Conservation (phyloP, 2,113 vertebrate species). For the Glareola pratincola region DNA sequence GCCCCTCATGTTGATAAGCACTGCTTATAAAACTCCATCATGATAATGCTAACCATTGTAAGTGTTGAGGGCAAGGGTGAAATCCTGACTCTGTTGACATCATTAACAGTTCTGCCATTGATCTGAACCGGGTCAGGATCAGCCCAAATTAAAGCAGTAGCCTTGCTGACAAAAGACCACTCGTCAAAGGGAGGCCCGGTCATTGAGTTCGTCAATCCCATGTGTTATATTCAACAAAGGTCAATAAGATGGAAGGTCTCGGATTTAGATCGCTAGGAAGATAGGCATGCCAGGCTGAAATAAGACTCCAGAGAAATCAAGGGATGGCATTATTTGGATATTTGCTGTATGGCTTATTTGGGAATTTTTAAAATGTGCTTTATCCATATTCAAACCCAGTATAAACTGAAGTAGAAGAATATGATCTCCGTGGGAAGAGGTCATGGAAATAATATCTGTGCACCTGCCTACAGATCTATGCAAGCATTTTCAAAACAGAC, state of each 20-base stretch:
- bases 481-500: constrained; percentile 31
- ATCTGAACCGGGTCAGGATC: neutral
- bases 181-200: neutral
- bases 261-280: neutral
- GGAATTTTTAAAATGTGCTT: neutral
- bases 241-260: neutral
- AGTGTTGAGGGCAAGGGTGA: neutral
- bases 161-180: neutral
- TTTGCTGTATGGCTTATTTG: neutral
- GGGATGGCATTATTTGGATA: constrained; percentile 5
- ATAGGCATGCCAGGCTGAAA: constrained; percentile 1
- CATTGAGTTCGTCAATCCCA: neutral
- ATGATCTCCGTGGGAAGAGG: constrained; percentile 55
- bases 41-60: neutral
- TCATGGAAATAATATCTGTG: constrained; percentile 40
- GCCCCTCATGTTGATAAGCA: neutral
- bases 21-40: neutral
- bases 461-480: constrained; percentile 41
- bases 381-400: constrained; percentile 5
- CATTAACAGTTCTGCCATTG: neutral
- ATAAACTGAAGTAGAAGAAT: neutral
- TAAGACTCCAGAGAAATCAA: constrained; percentile 10
- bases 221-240: neutral
- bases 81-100: neutral
- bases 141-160: neutral